Percentiles rank a stretch among this genome's conserved stretches.
Conservation (phyloP, 1,140 invertebrate genomes). For the Wasmannia auropunctata region DNA sequence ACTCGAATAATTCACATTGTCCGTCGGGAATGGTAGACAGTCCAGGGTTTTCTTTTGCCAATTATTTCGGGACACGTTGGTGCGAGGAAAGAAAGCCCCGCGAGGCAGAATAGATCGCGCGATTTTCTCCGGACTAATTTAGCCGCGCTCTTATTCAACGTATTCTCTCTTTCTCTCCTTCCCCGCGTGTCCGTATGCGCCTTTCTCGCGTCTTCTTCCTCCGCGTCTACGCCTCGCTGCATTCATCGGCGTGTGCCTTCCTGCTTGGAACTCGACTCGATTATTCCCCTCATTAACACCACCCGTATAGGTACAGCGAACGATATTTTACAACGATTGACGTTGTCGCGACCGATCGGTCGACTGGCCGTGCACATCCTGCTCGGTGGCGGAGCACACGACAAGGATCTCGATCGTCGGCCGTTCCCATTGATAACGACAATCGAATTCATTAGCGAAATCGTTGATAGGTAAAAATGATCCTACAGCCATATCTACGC, state of each 20-base stretch:
- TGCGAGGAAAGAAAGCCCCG: conserved; percentile 83
- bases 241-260: conserved; percentile 25
- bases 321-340: conserved; percentile 53
- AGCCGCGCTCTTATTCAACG: conserved; percentile 71
- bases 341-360: not conserved
- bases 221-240: conserved; percentile 19
- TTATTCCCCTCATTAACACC: conserved; percentile 70
- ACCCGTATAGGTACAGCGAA: conserved; percentile 27
- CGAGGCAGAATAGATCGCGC: conserved; percentile 82
- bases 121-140: conserved; percentile 84
- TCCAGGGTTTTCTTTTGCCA: conserved; percentile 84
- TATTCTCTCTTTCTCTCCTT: conserved; percentile 38
- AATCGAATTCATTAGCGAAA: conserved; percentile 31
- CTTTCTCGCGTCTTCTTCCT: not conserved
- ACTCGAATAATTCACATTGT: conserved; percentile 86
- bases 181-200: not conserved
- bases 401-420: not conserved
- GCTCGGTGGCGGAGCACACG: not conserved
- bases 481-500: not conserved
- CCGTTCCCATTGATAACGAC: not conserved
- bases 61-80: conserved; percentile 84
- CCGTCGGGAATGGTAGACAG: conserved; percentile 82
- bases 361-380: not conserved
- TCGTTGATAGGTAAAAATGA: conserved; percentile 6
- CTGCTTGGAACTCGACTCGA: conserved; percentile 50